Percentiles rank a stretch among this genome's conserved stretches.
These are phyloP conservation scores for Chrysotoxum bicinctum DNA, from an alignment of 2,888 invertebrate species.

Conservation along the genomic window DNA sequence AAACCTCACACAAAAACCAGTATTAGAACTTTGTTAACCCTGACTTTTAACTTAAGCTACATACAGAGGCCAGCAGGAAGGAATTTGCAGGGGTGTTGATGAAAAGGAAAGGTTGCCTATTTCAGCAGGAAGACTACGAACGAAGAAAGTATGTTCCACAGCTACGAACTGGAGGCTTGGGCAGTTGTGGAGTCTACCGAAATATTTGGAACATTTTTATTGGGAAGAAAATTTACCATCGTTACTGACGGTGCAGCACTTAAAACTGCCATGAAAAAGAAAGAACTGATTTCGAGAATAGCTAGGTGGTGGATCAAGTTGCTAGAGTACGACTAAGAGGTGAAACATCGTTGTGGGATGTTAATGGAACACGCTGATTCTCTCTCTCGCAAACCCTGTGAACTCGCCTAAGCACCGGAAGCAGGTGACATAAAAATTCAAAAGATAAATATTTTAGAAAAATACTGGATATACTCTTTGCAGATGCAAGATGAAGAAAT, in stretches of 20 bases:
- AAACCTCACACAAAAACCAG: not conserved
- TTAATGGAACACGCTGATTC: conserved; percentile 26
- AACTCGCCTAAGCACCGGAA: not conserved
- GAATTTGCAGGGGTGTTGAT: conserved; percentile 48
- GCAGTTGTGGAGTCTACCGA: conserved; percentile 59
- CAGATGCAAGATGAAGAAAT: not conserved
- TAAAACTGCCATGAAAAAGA: conserved; percentile 58
- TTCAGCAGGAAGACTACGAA: conserved; percentile 49
- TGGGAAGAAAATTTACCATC: conserved; percentile 42
- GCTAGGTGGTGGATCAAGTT: conserved; percentile 63
- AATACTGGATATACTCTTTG: conserved; percentile 1
- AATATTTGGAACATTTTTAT: conserved; percentile 52
- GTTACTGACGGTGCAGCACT: conserved; percentile 62
- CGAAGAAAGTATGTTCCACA: conserved; percentile 45
- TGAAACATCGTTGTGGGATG: conserved; percentile 53
- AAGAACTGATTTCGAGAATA: conserved; percentile 50
- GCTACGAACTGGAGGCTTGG: conserved; percentile 52
- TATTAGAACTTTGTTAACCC: conserved; percentile 16
- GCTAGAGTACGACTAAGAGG: conserved; percentile 54
- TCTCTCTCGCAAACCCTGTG: not conserved
- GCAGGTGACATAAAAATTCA: not conserved
- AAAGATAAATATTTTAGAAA: not conserved
- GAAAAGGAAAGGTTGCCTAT: conserved; percentile 41
- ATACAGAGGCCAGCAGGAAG: conserved; percentile 34
- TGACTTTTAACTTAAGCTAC: conserved; percentile 26